phyloP scores from a whole-genome alignment of 2,797 vertebrate species.

The Siniperca scherzeri region DNA sequence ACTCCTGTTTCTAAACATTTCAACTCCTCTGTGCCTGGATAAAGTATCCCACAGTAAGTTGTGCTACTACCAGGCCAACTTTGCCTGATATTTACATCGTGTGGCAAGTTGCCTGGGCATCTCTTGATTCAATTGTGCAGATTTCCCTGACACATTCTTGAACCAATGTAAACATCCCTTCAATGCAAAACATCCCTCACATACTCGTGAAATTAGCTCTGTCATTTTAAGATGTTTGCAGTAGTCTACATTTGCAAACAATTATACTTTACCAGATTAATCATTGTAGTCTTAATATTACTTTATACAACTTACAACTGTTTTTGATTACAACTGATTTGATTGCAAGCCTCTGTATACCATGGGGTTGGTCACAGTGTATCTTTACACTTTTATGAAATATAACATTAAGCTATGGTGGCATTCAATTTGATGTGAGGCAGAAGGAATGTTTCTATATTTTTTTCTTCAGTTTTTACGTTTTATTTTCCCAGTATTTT shows the following conservation, averaged over 20 bases:
- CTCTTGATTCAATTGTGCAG: not conserved
- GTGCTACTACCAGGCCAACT: not conserved
- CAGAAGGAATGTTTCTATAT: too few species aligned
- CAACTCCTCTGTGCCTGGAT: not conserved
- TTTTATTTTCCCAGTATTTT: too few species aligned
- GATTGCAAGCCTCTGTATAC: not conserved
- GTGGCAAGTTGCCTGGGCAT: not conserved
- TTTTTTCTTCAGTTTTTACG: too few species aligned
- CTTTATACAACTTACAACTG: not conserved
- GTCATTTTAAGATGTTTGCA: conserved; percentile 8
- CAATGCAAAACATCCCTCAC: not conserved
- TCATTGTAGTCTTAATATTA: not conserved
- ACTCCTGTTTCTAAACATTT: not conserved
- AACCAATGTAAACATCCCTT: not conserved
- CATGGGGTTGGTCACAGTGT: not conserved
- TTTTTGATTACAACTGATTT: not conserved
- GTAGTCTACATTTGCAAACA: conserved; percentile 1
- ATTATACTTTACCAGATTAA: not conserved
- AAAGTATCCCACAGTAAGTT: not conserved
- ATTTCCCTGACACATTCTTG: conserved; percentile 11
- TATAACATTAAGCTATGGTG: too few species aligned
- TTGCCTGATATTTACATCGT: not conserved
- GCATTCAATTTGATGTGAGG: too few species aligned
- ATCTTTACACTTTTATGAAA: not conserved
- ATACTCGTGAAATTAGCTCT: not conserved